Evolutionary conservation across 2,797 vertebrate genomes (phyloP).

Genomic region (Corythornis leucogaster): DNA sequence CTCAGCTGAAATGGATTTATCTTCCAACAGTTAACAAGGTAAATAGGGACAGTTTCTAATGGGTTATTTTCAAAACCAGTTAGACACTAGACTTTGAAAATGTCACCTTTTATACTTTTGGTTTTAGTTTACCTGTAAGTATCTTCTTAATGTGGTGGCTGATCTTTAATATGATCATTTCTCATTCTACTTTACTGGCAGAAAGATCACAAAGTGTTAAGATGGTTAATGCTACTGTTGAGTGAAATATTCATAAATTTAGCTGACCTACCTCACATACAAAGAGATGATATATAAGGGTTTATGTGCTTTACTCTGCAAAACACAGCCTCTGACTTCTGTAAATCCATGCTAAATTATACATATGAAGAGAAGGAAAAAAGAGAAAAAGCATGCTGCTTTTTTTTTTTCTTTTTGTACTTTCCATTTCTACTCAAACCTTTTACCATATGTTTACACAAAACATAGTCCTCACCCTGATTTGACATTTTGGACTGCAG

Average conservation of each 20-base stretch:
- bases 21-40: not conserved
- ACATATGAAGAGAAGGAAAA: not conserved
- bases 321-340: not conserved
- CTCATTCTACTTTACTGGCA: not conserved
- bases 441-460: not conserved
- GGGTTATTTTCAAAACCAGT: not conserved
- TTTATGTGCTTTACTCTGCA: not conserved
- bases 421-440: not conserved
- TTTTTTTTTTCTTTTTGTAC: not conserved
- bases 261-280: not conserved
- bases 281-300: not conserved
- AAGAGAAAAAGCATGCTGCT: not conserved
- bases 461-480: not conserved
- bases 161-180: not conserved
- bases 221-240: not conserved
- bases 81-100: not conserved
- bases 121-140: not conserved
- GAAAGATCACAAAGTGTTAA: not conserved
- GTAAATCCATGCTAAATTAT: not conserved
- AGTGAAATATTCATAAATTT: constrained; percentile 10
- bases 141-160: not conserved
- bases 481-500: not conserved
- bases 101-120: not conserved
- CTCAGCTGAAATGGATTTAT: not conserved
- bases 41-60: not conserved